phyloP scores from a whole-genome alignment of 2,888 invertebrate species.

The Nephrotoma appendiculata region DNA sequence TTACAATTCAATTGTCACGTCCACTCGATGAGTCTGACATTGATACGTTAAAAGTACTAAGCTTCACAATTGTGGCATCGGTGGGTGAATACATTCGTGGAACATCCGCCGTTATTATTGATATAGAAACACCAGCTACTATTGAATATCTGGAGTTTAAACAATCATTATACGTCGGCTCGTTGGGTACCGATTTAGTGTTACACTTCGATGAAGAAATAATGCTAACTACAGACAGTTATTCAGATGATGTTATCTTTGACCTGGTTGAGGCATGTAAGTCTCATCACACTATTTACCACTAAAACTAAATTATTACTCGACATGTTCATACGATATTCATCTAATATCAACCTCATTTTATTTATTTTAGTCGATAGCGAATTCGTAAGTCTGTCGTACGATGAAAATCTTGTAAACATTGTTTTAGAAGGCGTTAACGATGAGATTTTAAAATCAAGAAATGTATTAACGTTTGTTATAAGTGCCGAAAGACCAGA shows the following conservation, averaged over 20 bases:
- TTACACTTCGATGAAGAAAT: neutral
- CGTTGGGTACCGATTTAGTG: neutral
- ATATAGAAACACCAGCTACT: neutral
- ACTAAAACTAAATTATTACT: too few species aligned
- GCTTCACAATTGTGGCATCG: neutral
- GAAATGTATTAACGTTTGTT: neutral
- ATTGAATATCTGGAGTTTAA: neutral
- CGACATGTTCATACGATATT: too few species aligned
- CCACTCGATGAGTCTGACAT: neutral
- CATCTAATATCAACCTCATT: too few species aligned
- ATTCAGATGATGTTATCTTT: neutral
- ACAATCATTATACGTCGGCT: neutral
- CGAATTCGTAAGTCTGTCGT: neutral
- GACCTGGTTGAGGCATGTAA: neutral
- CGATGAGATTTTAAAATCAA: neutral
- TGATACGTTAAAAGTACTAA: neutral
- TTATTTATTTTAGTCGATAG: neutral
- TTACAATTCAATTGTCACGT: neutral
- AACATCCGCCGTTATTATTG: neutral
- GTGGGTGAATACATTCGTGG: neutral
- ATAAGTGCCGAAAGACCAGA: neutral
- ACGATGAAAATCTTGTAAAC: neutral
- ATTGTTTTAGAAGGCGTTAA: neutral
- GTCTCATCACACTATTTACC: neutral
- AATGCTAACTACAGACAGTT: neutral